These are phyloP conservation scores for Epinephelus coioides DNA, from an alignment of 2,797 vertebrate species.

Conservation along the genomic window DNA sequence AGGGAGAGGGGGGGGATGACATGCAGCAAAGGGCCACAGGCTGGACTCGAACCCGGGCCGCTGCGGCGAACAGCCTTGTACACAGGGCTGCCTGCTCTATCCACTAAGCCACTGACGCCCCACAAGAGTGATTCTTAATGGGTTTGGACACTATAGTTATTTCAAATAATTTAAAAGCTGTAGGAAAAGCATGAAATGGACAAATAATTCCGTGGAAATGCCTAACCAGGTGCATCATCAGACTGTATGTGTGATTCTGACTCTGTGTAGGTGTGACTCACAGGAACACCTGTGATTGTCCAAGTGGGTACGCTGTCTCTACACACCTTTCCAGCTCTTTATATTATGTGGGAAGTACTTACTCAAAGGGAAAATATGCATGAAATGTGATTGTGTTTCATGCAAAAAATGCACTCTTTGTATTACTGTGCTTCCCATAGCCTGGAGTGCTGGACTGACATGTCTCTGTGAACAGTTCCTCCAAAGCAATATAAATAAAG, in stretches of 20 bases:
- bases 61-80: too few species aligned
- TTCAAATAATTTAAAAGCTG: background rate
- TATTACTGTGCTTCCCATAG: background rate
- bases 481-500: background rate
- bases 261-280: conserved; percentile 33
- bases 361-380: background rate
- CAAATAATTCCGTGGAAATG: background rate
- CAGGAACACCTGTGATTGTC: conserved; percentile 25
- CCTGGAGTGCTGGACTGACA: background rate
- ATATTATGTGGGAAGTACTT: conserved; percentile 29
- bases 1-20: too few species aligned
- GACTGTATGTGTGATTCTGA: conserved; percentile 31
- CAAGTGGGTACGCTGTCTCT: conserved; percentile 19
- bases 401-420: background rate
- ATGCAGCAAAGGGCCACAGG: too few species aligned
- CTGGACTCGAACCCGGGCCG: too few species aligned
- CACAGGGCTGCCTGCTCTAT: too few species aligned
- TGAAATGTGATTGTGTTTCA: background rate
- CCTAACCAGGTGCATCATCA: conserved; percentile 4
- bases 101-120: too few species aligned
- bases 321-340: background rate
- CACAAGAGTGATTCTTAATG: background rate
- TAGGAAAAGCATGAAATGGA: background rate
- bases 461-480: background rate
- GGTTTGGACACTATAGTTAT: background rate